Base-by-base conservation (phyloP, 2,888 invertebrate genomes). In the Diarsia rubi region DNA sequence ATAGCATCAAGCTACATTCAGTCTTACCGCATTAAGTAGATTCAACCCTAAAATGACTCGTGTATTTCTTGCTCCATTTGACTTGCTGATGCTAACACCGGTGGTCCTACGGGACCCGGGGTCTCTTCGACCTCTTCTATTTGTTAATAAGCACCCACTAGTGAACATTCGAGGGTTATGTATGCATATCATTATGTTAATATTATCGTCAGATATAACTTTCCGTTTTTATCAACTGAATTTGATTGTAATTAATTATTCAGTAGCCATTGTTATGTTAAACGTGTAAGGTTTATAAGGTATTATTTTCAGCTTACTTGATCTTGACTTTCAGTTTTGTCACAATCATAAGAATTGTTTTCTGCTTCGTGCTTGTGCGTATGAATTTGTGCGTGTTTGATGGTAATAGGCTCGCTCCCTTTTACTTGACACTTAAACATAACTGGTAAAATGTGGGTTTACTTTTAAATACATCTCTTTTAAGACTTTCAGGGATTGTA, bases 1-100 rank as follows among this genome's bases (percentile, higher is more conserved):
- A 27, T 3, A 59, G 5, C 14, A 2, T 49, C 31, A 24, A 69
- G 72, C 52, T 44, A 49, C 24, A 27, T 52, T 21, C 3, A 54
- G 31, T 37, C 19, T 31, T 47, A 65, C 27, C 31, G 80, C 81
- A 47, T 69, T 45, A 67, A 72, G 81, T 88, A 85, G 84, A 84
- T 85, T 77, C 88, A 89, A 87, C 85, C 90, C 88, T 86, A 88
- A 79, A 85, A 92, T 94, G 95, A 95, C 94, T 89, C 77, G 93
- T 91, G 86, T 87, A 88, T 92, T 91, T 92, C 86, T 79, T 71
- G 80, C 79, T 89, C 81, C 89, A 94, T 94, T 95, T 91, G 93
- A 94, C 93, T 95, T 94, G 94, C 91, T 94, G 94, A 95, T 94
- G 92, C 82, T 91, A 91, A 92, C 92, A 94, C 93, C 91, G 94